phyloP scores from a whole-genome alignment of 2,888 invertebrate species.

The Heliconius hortense region DNA sequence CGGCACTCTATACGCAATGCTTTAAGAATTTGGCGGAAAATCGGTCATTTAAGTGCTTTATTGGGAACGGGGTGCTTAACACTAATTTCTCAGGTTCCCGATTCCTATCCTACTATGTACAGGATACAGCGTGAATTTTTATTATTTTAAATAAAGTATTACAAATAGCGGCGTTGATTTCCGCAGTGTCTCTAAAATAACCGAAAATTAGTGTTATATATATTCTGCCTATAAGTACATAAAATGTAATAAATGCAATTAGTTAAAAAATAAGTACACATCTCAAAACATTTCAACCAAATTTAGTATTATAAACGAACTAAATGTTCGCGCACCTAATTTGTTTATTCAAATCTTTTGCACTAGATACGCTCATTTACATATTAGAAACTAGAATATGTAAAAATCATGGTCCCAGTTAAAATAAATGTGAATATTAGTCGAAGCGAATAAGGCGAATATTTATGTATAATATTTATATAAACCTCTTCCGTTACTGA shows the following conservation, averaged over 20 bases:
- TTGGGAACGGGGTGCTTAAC: too few relatives aligned
- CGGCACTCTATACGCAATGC: too few relatives aligned
- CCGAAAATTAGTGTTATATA: not conserved
- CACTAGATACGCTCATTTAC: conserved; percentile 26
- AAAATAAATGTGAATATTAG: conserved; percentile 15
- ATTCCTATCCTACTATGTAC: too few relatives aligned
- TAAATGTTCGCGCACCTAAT: conserved; percentile 24
- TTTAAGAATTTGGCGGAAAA: too few relatives aligned
- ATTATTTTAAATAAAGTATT: too few relatives aligned
- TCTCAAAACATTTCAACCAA: not conserved
- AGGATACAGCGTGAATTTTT: too few relatives aligned
- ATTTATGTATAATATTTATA: not conserved
- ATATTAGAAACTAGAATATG: conserved; percentile 27
- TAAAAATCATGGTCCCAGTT: conserved; percentile 14
- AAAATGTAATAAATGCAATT: not conserved
- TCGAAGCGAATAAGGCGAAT: not conserved
- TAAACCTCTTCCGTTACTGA: too few relatives aligned
- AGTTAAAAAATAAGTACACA: not conserved
- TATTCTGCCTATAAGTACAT: not conserved
- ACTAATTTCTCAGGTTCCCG: too few relatives aligned
- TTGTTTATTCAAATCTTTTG: conserved; percentile 28
- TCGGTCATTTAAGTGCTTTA: too few relatives aligned
- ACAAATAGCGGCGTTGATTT: not conserved
- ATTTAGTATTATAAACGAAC: not conserved
- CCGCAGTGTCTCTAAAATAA: not conserved